Evolutionary conservation across 1,140 invertebrate genomes (phyloP).

Genomic region (Drosophila ercepeae): DNA sequence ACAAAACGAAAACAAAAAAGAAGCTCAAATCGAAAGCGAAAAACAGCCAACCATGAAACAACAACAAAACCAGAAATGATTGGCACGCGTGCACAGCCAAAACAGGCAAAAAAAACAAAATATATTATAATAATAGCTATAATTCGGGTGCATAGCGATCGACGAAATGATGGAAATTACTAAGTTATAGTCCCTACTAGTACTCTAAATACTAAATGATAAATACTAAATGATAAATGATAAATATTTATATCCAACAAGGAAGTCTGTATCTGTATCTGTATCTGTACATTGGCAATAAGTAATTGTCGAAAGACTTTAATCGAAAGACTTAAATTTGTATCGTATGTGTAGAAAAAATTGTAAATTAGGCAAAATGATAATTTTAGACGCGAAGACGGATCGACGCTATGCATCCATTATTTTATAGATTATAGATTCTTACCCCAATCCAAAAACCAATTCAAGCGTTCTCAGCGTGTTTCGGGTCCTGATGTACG

Average conservation of each 20-base stretch:
- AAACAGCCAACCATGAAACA: slow-evolving; percentile 35
- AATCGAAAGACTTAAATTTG: slow-evolving; percentile 27
- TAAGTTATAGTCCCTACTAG: slow-evolving; percentile 34
- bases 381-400: slow-evolving; percentile 24
- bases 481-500: slow-evolving; percentile 59
- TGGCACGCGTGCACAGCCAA: slow-evolving; percentile 45
- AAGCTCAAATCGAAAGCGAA: not conserved
- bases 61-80: slow-evolving; percentile 43
- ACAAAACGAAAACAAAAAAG: slow-evolving; percentile 1
- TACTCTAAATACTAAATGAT: slow-evolving; percentile 37
- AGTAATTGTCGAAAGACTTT: slow-evolving; percentile 46
- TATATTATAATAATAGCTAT: slow-evolving; percentile 14
- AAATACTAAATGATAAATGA: too few species aligned
- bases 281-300: slow-evolving; percentile 63
- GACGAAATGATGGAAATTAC: slow-evolving; percentile 39
- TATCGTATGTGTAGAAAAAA: slow-evolving; percentile 56
- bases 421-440: slow-evolving; percentile 40
- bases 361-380: slow-evolving; percentile 52
- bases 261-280: too few species aligned
- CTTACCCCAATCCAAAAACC: slow-evolving; percentile 36
- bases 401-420: slow-evolving; percentile 46
- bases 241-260: too few species aligned
- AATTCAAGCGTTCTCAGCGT: slow-evolving; percentile 80
- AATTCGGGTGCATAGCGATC: slow-evolving; percentile 45
- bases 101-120: slow-evolving; percentile 51